Evolutionary conservation across 1,140 invertebrate species (phyloP), one percentile per base, ranked within the genome.

Genomic region (Nasonia giraulti): DNA sequence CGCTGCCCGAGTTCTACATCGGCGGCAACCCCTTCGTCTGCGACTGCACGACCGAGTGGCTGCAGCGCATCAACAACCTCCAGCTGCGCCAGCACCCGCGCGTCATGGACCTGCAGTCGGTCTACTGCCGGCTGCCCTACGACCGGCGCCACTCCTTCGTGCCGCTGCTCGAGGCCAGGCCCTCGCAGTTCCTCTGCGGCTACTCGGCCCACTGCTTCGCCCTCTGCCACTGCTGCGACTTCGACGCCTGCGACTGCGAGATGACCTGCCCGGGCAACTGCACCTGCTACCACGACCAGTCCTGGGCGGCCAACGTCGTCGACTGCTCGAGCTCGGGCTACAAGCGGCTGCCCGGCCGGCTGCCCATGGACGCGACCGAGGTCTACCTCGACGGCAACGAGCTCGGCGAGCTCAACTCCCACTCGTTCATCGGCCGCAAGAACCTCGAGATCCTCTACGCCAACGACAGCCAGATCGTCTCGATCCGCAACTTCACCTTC

Each of bases 291-390:
- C 96, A 97, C 91, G 97, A 97, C 90, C 96, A 97, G 87, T 95
- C 96, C 40, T 97, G 97, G 96, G 95, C 95, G n/a, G 96, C 96
- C 0, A 98, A 98, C 91, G 96, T 98, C 47, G 97, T 98, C n/a
- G 97, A 98, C 91, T 98, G 97, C 91, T 96, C 96, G 2, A 95
- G 95, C 84, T 95, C 95, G 23, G 95, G 95, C 8, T 96, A 97
- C 89, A 95, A 94, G 33, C 93, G 94, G 87, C 94, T 97, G 20
- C 97, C 97, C 0, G 95, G 95, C 82, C 94, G 96, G 87, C 96
- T 98, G 82, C 97, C 97, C 1, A 98, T 98, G 97, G 97, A 98
- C 90, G 96, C 97, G 14, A 98, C 97, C 12, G 96, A 97, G 92
- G 96, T 98, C 80, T 98, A 98, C 92, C 94, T 98, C 79, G 97